Base-by-base conservation (phyloP, 1,140 invertebrate genomes). In the Drosophila cardini region DNA sequence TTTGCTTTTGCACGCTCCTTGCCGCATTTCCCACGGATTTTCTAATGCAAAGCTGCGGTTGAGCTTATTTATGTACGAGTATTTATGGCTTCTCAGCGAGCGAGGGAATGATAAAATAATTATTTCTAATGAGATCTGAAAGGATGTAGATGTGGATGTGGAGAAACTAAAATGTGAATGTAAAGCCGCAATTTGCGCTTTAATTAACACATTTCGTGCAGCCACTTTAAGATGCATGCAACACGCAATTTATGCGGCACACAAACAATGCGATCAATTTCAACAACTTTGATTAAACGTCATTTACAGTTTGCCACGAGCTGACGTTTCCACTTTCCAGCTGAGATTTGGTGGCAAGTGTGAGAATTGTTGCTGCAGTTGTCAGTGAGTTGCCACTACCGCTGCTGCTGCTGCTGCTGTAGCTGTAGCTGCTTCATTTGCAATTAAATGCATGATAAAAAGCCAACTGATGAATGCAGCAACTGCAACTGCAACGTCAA, bases 211-310 rank as follows among this genome's bases (percentile, higher is more conserved):
- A 85, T 78, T 86, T 78, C 63, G 63, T 73, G 68, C 67, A 21
- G 42, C 15, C 58, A 79, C 76, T 86, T 86, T 80, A 87, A 87
- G 80, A 87, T 89, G 80, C 80, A 84, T 26, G 79, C 80, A 84
- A 76, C 79, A 84, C 60, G 65, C 80, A 86, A 72, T 76, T 76
- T 87, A 63, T 45, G 58, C 58, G 52, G 62, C 46, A 63, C 21
- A 26, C 81, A 89, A 83, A 89, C 84, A 87, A 89, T 89, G 84
- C 85, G 83, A 89, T 89, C 84, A 89, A 89, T 89, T 89, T 89
- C 84, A 89, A 89, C 80, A 89, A 89, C 80, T 89, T 89, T 89
- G 84, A 89, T 89, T 89, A 89, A 89, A 89, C 84, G 84, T 89
- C 84, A 89, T 89, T 89, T 89, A 71, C 84, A 89, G 84, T 67